A percentile compares a stretch with the other conserved stretches of the same genome.
Evolutionary conservation across 2,888 invertebrate species (phyloP).

Genomic region (Temnothorax ravouxi): DNA sequence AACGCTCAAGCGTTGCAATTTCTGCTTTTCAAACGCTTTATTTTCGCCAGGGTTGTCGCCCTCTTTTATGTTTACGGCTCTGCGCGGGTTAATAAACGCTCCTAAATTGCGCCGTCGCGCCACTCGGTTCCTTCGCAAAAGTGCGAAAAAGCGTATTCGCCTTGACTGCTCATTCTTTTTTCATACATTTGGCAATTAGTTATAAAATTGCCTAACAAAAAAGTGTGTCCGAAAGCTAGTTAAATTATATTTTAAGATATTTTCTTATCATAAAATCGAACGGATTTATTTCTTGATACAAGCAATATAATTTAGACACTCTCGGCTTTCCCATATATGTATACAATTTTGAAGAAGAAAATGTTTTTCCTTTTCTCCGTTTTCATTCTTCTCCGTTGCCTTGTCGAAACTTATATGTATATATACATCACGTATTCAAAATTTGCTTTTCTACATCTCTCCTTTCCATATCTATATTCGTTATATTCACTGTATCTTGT

Average conservation of each 20-base stretch:
- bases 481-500: not conserved
- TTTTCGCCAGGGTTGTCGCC: too few species aligned
- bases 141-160: conserved; percentile 2
- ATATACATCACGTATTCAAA: conserved; percentile 20
- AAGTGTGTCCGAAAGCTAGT: not conserved
- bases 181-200: not conserved
- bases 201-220: not conserved
- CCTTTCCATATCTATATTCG: conserved; percentile 8
- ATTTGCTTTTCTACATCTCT: conserved; percentile 16
- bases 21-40: too few species aligned
- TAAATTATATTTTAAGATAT: not conserved
- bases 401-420: not conserved
- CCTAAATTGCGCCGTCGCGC: conserved; percentile 17
- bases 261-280: not conserved
- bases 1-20: too few species aligned
- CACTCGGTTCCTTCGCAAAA: not conserved
- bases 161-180: not conserved
- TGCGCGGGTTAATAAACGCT: conserved; percentile 40
- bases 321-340: too few species aligned
- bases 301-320: not conserved
- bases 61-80: conserved; percentile 29
- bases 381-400: not conserved
- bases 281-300: not conserved
- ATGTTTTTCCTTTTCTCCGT: not conserved
- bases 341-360: not conserved